Evolutionary conservation across 2,888 invertebrate species (phyloP).

Genomic region (Gortyna flavago): DNA sequence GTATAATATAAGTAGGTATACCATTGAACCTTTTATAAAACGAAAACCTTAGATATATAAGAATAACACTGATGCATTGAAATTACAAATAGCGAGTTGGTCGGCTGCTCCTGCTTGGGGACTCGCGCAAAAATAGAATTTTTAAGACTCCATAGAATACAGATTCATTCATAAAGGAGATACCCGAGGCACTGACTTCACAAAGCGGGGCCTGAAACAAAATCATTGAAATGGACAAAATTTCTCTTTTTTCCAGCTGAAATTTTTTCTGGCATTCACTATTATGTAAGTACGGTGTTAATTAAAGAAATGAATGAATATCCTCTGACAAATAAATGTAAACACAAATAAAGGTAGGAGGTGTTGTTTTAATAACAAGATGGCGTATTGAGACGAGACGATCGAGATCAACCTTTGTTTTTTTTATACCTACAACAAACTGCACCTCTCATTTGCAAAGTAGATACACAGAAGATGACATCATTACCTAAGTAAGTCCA

Average conservation of each 20-base stretch:
- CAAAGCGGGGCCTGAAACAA: conserved; percentile 29
- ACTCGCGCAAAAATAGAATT: conserved; percentile 33
- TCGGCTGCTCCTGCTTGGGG: neutral
- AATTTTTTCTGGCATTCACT: neutral
- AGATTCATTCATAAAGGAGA: conserved; percentile 45
- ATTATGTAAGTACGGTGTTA: neutral
- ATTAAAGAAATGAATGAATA: conserved; percentile 12
- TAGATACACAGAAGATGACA: neutral
- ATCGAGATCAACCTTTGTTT: neutral
- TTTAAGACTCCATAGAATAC: conserved; percentile 51
- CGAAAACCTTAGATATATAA: neutral
- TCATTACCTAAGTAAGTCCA: too few relatives aligned
- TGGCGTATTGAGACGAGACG: neutral
- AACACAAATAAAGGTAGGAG: neutral
- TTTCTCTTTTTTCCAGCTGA: neutral
- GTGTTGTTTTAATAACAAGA: neutral
- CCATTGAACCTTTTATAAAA: neutral
- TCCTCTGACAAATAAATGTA: neutral
- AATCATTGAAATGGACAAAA: conserved; percentile 22
- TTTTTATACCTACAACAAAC: neutral
- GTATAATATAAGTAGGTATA: neutral
- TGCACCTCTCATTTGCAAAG: neutral
- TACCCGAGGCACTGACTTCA: conserved; percentile 1
- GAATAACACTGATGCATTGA: conserved; percentile 16
- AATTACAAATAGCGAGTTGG: conserved; percentile 22